Conservation (phyloP, 2,113 vertebrate species). For the Lophochroa leadbeateri region DNA sequence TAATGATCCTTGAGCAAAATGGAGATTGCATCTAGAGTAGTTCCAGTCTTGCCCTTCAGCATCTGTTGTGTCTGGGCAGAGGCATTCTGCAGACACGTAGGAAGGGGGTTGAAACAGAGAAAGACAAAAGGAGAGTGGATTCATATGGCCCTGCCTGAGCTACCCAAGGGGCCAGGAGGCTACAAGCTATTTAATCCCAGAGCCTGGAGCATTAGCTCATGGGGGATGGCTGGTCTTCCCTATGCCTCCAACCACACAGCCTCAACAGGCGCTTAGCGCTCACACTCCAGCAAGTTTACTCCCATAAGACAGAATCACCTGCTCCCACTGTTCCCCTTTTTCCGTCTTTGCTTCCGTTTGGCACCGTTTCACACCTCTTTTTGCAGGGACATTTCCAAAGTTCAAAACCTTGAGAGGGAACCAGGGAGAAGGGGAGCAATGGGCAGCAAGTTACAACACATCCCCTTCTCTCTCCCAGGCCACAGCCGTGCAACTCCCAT, state of each 20-base stretch:
- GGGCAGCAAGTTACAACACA: constrained; percentile 66
- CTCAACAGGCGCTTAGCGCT: neutral
- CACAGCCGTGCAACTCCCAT: constrained; percentile 35
- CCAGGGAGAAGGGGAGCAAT: neutral
- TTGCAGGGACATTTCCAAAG: constrained; percentile 37
- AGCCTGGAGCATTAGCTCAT: neutral
- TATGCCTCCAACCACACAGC: neutral
- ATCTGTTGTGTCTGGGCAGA: constrained; percentile 51
- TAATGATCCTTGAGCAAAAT: constrained; percentile 64
- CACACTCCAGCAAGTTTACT: neutral
- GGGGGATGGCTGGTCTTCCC: neutral
- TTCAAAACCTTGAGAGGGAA: constrained; percentile 42
- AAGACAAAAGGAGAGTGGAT: neutral
- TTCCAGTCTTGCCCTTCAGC: constrained; percentile 49
- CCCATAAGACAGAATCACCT: neutral
- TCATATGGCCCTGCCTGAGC: neutral
- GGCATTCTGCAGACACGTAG: neutral
- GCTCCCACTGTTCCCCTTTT: neutral
- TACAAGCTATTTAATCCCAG: neutral
- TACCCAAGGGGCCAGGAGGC: neutral
- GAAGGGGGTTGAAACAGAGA: neutral
- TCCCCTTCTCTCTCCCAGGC: constrained; percentile 17
- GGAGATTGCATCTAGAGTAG: constrained; percentile 57
- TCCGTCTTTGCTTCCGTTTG: neutral
- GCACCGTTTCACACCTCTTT: neutral